Conservation (phyloP, 1,140 invertebrate species). For the Trissolcus basalis region DNA sequence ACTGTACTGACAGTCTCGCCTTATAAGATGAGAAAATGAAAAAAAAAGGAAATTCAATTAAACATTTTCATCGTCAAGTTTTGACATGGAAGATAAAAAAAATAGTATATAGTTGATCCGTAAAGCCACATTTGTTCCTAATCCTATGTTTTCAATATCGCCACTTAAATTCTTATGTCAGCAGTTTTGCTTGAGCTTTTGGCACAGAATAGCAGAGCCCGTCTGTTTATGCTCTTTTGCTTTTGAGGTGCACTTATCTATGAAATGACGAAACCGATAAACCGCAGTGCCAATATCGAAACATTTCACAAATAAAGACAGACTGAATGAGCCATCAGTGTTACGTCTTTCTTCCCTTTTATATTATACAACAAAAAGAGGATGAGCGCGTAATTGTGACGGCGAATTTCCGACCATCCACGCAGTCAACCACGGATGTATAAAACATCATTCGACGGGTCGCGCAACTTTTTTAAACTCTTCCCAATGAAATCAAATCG, state of each 20-base stretch:
- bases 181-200: slow-evolving; percentile 39
- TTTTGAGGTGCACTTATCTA: slow-evolving; percentile 52
- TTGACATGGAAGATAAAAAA: neutral
- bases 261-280: slow-evolving; percentile 55
- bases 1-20: too few relatives aligned
- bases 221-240: slow-evolving; percentile 48
- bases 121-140: slow-evolving; percentile 40
- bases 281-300: slow-evolving; percentile 54
- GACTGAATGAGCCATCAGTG: slow-evolving; percentile 32
- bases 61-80: too few relatives aligned
- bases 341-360: slow-evolving; percentile 32
- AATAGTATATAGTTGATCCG: slow-evolving; percentile 13
- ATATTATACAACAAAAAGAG: slow-evolving; percentile 7
- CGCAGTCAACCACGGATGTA: neutral
- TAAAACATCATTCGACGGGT: neutral
- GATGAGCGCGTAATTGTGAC: slow-evolving; percentile 41
- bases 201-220: slow-evolving; percentile 21
- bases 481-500: too few relatives aligned
- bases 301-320: slow-evolving; percentile 55
- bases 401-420: slow-evolving; percentile 24
- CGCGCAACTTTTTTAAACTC: too few relatives aligned
- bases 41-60: too few relatives aligned
- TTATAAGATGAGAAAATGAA: too few relatives aligned
- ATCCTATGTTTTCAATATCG: slow-evolving; percentile 52
- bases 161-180: slow-evolving; percentile 52